Evolutionary conservation across 2,888 invertebrate species (phyloP).

Genomic region (Troides helena): DNA sequence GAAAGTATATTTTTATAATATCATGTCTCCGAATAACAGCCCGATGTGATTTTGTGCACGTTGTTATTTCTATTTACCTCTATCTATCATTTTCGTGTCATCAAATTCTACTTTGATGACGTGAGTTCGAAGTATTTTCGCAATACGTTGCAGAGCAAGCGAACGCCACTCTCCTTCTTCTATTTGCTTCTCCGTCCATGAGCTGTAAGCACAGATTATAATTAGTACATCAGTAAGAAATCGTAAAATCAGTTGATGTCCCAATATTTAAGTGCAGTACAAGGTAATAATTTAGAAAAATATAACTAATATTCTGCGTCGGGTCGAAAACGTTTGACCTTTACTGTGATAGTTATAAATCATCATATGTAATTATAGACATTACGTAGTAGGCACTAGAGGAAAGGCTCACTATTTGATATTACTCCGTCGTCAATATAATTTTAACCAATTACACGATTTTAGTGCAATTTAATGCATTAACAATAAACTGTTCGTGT

Average conservation of each 20-base stretch:
- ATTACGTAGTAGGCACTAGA: neutral
- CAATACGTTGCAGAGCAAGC: constrained; percentile 80
- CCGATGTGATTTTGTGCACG: too few relatives aligned
- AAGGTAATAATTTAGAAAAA: too few relatives aligned
- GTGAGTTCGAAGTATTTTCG: constrained; percentile 82
- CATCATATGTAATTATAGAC: neutral
- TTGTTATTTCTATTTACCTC: constrained; percentile 48
- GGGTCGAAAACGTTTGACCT: neutral
- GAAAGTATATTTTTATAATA: too few relatives aligned
- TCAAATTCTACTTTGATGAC: constrained; percentile 83
- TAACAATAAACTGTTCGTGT: neutral
- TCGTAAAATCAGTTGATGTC: neutral
- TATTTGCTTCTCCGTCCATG: constrained; percentile 67
- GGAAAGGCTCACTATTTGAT: neutral
- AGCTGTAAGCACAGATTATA: constrained; percentile 39
- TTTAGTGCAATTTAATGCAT: neutral
- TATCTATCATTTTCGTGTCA: constrained; percentile 54
- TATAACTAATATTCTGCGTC: neutral
- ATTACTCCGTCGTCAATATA: neutral
- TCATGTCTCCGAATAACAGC: too few relatives aligned
- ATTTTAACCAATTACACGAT: neutral
- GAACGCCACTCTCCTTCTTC: constrained; percentile 79
- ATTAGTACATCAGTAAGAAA: neutral
- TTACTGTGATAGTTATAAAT: neutral
- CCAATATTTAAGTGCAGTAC: too few relatives aligned